phyloP scores from a whole-genome alignment of 1,140 invertebrate species.

The Spodoptera litura region DNA sequence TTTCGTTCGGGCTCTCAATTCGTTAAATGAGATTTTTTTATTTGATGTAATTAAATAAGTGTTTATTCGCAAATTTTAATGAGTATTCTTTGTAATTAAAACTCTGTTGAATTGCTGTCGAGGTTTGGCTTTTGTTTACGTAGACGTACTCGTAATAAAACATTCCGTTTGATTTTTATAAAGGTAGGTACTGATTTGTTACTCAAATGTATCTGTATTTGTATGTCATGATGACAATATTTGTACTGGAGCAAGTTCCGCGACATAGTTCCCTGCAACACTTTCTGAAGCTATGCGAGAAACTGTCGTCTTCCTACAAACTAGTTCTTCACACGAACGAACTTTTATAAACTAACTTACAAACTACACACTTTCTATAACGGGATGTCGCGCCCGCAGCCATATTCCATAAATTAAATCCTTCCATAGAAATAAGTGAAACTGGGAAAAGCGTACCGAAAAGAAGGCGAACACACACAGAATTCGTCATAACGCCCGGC shows the following conservation, averaged over 20 bases:
- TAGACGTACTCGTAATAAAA: too few relatives aligned
- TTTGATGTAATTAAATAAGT: constrained; percentile 13
- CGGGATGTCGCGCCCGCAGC: constrained; percentile 38
- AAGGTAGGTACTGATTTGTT: too few relatives aligned
- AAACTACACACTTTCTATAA: constrained; percentile 39
- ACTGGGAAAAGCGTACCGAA: constrained; percentile 54
- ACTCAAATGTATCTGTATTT: too few relatives aligned
- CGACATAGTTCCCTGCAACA: background rate
- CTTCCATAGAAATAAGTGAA: constrained; percentile 60
- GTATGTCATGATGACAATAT: too few relatives aligned
- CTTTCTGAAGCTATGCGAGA: constrained; percentile 7
- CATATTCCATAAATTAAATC: constrained; percentile 62
- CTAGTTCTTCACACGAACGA: constrained; percentile 24
- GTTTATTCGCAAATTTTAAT: background rate
- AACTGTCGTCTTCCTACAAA: background rate
- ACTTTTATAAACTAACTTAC: constrained; percentile 47
- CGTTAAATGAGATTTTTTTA: background rate
- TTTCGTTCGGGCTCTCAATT: background rate
- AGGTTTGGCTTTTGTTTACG: too few relatives aligned
- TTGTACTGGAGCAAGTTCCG: background rate
- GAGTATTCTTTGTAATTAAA: background rate
- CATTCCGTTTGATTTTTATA: too few relatives aligned
- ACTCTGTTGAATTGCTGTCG: too few relatives aligned
- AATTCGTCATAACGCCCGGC: constrained; percentile 74
- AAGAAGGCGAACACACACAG: constrained; percentile 63